Conservation (phyloP, 1,140 invertebrate species). For the Macrobrachium rosenbergii region DNA sequence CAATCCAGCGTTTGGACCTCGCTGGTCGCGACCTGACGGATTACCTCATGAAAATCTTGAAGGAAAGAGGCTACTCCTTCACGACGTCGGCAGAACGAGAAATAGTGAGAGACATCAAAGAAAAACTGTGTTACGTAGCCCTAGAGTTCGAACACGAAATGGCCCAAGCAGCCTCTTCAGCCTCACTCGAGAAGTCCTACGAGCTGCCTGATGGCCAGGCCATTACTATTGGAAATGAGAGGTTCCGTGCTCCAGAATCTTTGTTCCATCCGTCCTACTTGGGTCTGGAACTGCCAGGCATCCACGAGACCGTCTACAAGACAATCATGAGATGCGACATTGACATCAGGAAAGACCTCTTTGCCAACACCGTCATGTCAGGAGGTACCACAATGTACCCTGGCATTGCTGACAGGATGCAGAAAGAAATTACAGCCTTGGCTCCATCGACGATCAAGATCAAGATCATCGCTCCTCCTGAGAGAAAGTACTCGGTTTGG, state of each 20-base stretch:
- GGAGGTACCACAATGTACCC: slow-evolving; percentile 78
- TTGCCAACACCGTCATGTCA: slow-evolving; percentile 80
- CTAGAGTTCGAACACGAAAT: slow-evolving; percentile 64
- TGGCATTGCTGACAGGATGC: slow-evolving; percentile 75
- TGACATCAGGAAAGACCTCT: slow-evolving; percentile 81
- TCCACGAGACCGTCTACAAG: slow-evolving; percentile 84
- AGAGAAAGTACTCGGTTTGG: slow-evolving; percentile 75
- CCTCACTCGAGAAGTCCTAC: slow-evolving; percentile 5
- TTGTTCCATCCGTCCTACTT: slow-evolving; percentile 77
- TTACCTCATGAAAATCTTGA: slow-evolving; percentile 93
- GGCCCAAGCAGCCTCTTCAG: neutral
- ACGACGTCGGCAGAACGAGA: slow-evolving; percentile 82
- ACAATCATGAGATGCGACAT: slow-evolving; percentile 76
- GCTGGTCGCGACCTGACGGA: slow-evolving; percentile 90
- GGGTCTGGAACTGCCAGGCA: slow-evolving; percentile 86
- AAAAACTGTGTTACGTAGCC: slow-evolving; percentile 92
- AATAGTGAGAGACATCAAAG: slow-evolving; percentile 94
- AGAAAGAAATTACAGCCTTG: slow-evolving; percentile 78
- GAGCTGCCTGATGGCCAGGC: neutral
- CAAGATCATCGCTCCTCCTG: slow-evolving; percentile 81
- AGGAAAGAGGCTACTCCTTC: slow-evolving; percentile 77
- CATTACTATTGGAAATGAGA: neutral
- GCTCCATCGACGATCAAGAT: slow-evolving; percentile 90
- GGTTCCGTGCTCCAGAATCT: neutral
- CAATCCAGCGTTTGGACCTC: slow-evolving; percentile 88